Base-by-base conservation (phyloP, 2,113 vertebrate genomes). In the Ascaphus truei region DNA sequence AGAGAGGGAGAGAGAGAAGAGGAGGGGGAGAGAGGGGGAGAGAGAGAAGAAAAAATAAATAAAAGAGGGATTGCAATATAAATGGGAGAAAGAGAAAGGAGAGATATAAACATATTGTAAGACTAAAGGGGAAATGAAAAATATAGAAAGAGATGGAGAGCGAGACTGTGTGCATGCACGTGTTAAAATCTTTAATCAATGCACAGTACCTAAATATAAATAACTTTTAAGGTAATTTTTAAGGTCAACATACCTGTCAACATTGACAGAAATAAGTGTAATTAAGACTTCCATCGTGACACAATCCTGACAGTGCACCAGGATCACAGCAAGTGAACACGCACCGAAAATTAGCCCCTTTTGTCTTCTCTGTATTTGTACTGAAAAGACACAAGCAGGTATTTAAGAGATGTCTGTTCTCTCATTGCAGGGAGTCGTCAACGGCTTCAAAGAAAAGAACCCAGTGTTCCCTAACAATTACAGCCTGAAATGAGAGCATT, bases 1-100 rank as follows among this genome's bases (percentile, higher is more conserved):
- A 37, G 34, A 37, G 15, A 12, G 16, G 10, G 1, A 47, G 31
- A 18, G 7, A 36, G 62, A 68, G 1, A 31, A 56, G 1, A 61
- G 64, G 63, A 68, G 56, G 58, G 56, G 57, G 43, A 15, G 27
- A 67, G 64, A 51, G 27, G 63, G 16, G 1, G 4, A 31, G 34
- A 60, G 66, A 71, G 68, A 61, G 4, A 0, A 55, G n/a, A n/a
- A n/a, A n/a, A n/a, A n/a, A n/a, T n/a, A n/a, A n/a, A n/a, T n/a
- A n/a, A n/a, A n/a, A n/a, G n/a, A n/a, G n/a, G n/a, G n/a, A n/a
- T n/a, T n/a, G n/a, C n/a, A n/a, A n/a, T n/a, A n/a, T n/a, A n/a
- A n/a, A n/a, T n/a, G n/a, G n/a, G n/a, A n/a, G n/a, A n/a, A n/a
- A n/a, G n/a, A n/a, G n/a, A n/a, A n/a, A n/a, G n/a, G n/a, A n/a